These are phyloP conservation scores for Spondyliosoma cantharus DNA, from an alignment of 2,797 vertebrate species.

Conservation along the genomic window DNA sequence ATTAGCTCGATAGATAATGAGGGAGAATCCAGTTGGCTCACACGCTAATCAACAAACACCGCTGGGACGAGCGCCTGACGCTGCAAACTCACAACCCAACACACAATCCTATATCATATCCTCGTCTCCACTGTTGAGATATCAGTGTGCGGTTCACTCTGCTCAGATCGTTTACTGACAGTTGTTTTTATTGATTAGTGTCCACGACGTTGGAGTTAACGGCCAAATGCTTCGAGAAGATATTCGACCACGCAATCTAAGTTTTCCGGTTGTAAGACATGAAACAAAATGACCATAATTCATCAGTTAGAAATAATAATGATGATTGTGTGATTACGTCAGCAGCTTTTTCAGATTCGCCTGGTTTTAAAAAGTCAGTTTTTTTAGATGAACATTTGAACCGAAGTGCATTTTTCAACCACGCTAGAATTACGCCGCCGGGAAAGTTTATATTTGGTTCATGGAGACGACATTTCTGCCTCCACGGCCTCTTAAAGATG, in stretches of 20 bases:
- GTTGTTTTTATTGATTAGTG: constrained; percentile 25
- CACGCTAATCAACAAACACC: constrained; percentile 53
- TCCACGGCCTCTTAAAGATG: too few species aligned
- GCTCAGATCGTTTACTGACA: constrained; percentile 19
- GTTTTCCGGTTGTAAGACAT: too few species aligned
- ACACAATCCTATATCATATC: constrained; percentile 32
- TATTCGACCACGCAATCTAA: background rate
- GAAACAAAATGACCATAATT: constrained; percentile 5
- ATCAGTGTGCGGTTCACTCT: constrained; percentile 25
- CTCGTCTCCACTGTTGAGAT: constrained; percentile 6
- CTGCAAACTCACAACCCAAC: constrained; percentile 19
- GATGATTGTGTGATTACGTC: background rate
- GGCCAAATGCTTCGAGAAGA: background rate
- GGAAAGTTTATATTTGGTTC: too few species aligned
- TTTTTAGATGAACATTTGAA: background rate
- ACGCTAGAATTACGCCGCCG: too few species aligned
- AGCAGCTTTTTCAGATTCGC: background rate
- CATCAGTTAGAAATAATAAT: constrained; percentile 1
- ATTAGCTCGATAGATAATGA: constrained; percentile 68
- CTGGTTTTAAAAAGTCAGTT: background rate
- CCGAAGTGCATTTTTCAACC: too few species aligned
- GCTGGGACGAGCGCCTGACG: constrained; percentile 40
- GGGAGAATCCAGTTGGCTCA: constrained; percentile 60
- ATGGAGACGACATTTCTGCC: too few species aligned
- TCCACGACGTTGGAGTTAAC: constrained; percentile 13